Evolutionary conservation across 2,797 vertebrate genomes (phyloP), one percentile per base, ranked within the genome.

Genomic region (Pipistrellus nathusii): DNA sequence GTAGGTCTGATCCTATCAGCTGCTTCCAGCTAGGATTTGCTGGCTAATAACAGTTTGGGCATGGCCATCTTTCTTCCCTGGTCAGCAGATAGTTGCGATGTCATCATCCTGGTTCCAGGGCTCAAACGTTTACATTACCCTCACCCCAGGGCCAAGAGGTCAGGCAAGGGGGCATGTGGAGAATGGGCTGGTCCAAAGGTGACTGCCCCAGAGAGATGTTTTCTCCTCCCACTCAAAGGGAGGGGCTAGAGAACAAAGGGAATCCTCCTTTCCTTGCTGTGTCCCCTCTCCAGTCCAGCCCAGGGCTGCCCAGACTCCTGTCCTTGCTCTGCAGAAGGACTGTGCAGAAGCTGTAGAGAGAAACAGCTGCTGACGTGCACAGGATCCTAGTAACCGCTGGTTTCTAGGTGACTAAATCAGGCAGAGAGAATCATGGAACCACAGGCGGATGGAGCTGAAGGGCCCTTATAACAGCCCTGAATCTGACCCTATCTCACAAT

Each of bases 331-430:
- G 85, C 68, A 83, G 81, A 85, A 94, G 89, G 32, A 32, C 62
- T 57, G 53, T 44, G 55, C 71, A 85, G 87, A 92, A 87, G 72
- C 93, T 77, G 23, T 30, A 48, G 80, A 78, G 64, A 68, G 46
- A 25, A 55, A 95, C 66, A 80, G 46, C 94, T 66, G 81, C 82
- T 93, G 72, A 91, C 78, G 57, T 35, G 68, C 13, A 2, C 13
- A 32, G 91, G 55, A 88, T 48, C 93, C 88, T 96, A 76, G 96
- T 92, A 95, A 97, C 95, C 18, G 7, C 88, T 90, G 89, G 97
- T 97, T 96, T 97, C 97, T 96, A 96, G 94, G 97, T 88, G 94
- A 97, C 92, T 66, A 71, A 86, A 78, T 25, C 13, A 92, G 94
- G 72, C 94, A 95, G 82, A 92, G 90, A 90, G 88, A 68, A 89